Base-by-base conservation (phyloP, 2,888 invertebrate species). In the Stenotaenia linearis region DNA sequence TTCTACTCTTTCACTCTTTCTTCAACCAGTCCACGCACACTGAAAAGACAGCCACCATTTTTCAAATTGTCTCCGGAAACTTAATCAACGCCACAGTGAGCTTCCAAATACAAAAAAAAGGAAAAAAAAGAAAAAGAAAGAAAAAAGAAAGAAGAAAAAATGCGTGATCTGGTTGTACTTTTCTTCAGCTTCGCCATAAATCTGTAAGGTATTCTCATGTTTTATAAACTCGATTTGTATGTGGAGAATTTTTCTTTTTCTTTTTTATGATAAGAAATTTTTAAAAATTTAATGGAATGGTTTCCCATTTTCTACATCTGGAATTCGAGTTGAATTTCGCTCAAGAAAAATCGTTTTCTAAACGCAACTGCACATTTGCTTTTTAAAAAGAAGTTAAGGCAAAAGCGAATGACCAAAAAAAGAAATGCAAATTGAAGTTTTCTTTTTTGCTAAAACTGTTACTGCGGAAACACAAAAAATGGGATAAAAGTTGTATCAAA, bases 21-120 rank as follows among this genome's bases (percentile, higher is more conserved):
- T 45, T 28, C 69, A 69, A 69, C 69, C 69, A 69, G 69, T 28
- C 69, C 69, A 69, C 69, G 69, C 69, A 69, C 69, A 69, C 69
- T 28, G 28, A 28, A 69, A 69, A 69, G 69, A 69, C 69, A 69
- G 69, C 69, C 25, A 69, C 69, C 25, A 69, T 69, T 69, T 69
- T 69, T 69, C 69, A 69, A 69, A 69, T 69, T 69, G 69, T 69
- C 69, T 69, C 69, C 69, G 69, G 69, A 69, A 69, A 69, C 69
- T 69, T 69, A 69, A 69, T 69, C 69, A 69, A 69, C 69, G 69
- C 69, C 69, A 69, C 28, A 28, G 12, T 25, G 25, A 10, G 61
- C 21, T 21, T 21, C 61, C 23, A 28, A 6, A 69, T 0, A 10
- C 9, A 10, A 15, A 25, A 69, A 69, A 69, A 28, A 15, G 25